Percentiles rank a stretch among this genome's conserved stretches.
phyloP scores from a whole-genome alignment of 2,888 invertebrate species.

The Siphlonurus alternatus region DNA sequence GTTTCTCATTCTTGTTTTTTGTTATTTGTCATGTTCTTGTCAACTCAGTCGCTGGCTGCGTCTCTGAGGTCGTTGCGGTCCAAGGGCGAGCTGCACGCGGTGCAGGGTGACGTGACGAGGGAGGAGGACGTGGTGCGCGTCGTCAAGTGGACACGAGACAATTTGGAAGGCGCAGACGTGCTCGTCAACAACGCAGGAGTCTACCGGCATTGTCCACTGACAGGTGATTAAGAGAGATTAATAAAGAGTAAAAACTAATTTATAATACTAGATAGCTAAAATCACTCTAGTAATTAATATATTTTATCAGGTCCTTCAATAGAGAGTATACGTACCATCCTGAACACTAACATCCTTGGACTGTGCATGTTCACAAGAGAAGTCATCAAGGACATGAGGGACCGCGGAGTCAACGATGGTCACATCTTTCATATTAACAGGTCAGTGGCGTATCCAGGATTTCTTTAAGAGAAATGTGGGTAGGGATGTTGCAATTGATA shows the following conservation, averaged over 20 bases:
- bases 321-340: background rate
- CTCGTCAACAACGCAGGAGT: constrained; percentile 1
- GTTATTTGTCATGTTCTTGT: too few species aligned
- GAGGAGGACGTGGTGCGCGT: background rate
- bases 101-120: too few species aligned
- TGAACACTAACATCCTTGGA: background rate
- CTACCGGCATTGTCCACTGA: background rate
- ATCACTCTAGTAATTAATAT: too few species aligned
- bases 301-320: background rate
- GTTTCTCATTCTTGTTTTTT: too few species aligned
- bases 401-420: background rate
- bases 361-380: background rate
- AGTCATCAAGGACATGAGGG: background rate
- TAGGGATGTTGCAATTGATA: too few species aligned
- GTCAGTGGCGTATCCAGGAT: too few species aligned
- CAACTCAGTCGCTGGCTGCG: too few species aligned
- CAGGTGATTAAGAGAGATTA: background rate
- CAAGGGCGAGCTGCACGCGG: too few species aligned
- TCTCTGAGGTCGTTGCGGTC: too few species aligned
- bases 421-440: background rate
- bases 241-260: background rate
- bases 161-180: background rate
- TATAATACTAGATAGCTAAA: too few species aligned
- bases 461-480: too few species aligned
- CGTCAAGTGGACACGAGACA: background rate